Percentiles rank a stretch among this genome's conserved stretches.
Evolutionary conservation across 2,797 vertebrate genomes (phyloP).

Genomic region (Molossus molossus): DNA sequence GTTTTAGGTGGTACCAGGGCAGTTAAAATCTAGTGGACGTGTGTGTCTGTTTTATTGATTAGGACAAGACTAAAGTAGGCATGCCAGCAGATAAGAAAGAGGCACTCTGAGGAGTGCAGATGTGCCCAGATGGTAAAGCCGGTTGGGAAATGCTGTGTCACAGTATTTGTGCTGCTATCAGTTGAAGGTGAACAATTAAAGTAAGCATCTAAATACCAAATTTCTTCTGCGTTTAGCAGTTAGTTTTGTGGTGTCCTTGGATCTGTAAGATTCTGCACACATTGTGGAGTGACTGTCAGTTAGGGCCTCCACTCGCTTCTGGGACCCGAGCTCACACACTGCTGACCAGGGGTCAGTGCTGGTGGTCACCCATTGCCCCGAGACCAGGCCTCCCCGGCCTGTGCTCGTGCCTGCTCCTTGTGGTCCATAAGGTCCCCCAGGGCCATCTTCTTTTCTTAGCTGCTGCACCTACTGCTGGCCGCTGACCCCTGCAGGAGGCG

Average conservation of each 20-base stretch:
- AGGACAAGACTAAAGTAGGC: neutral
- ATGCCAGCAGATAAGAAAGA: neutral
- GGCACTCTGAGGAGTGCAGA: neutral
- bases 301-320: neutral
- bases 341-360: neutral
- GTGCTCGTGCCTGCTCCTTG: fast-evolving
- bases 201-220: neutral
- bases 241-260: neutral
- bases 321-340: neutral
- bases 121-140: fast-evolving
- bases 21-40: neutral
- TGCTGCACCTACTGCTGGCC: neutral
- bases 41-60: neutral
- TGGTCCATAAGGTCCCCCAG: neutral
- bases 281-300: neutral
- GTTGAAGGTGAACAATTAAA: neutral
- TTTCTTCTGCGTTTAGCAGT: neutral
- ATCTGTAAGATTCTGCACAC: neutral
- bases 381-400: neutral
- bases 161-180: neutral
- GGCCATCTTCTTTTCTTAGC: neutral
- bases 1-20: neutral
- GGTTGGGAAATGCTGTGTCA: neutral
- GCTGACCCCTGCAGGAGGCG: fast-evolving
- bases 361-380: neutral